These are phyloP conservation scores for Alcedo atthis DNA, from an alignment of 2,797 vertebrate species.

Conservation along the genomic window DNA sequence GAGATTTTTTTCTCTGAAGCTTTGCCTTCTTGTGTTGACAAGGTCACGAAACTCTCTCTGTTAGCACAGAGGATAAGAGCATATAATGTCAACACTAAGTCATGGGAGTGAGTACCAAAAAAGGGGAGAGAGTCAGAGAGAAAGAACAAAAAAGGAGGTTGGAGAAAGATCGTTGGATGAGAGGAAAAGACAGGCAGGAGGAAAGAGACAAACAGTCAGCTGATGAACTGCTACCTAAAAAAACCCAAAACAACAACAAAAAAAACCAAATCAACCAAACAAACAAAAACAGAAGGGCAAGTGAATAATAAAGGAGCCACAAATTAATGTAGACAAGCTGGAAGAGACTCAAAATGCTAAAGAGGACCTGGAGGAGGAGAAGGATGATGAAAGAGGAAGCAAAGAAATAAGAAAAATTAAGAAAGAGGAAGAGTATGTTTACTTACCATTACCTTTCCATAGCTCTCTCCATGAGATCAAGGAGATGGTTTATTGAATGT, in stretches of 20 bases:
- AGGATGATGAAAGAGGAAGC: background rate
- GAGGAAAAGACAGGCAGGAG: background rate
- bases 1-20: background rate
- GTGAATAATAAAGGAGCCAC: background rate
- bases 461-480: background rate
- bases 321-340: background rate
- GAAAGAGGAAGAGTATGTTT: background rate
- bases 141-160: background rate
- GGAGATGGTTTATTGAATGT: background rate
- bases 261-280: no score
- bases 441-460: background rate
- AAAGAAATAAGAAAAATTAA: background rate
- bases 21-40: background rate
- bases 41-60: rapidly evolving
- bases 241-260: background rate
- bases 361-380: background rate
- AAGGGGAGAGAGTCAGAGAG: background rate
- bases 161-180: background rate
- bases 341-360: conserved; percentile 3
- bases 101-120: background rate
- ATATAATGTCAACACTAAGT: background rate
- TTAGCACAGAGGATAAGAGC: background rate
- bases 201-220: background rate
- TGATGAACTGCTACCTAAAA: background rate
- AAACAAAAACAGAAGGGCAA: background rate